Percentiles rank a stretch among this genome's conserved stretches.
phyloP scores from a whole-genome alignment of 2,113 vertebrate species.

The Hyaena hyaena region DNA sequence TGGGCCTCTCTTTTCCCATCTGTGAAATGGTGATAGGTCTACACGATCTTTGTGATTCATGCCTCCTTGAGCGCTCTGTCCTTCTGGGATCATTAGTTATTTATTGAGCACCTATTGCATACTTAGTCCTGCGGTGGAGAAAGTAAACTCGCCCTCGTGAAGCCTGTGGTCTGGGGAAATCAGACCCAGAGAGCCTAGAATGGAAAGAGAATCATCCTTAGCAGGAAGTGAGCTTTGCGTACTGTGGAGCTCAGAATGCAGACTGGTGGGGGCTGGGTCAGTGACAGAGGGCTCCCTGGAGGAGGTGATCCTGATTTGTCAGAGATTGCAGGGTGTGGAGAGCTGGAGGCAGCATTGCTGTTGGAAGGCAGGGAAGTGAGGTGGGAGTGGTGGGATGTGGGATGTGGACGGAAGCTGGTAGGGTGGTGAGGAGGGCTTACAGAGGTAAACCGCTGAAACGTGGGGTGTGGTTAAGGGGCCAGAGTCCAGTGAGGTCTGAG shows the following conservation, averaged over 20 bases:
- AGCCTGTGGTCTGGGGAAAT: neutral
- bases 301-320: neutral
- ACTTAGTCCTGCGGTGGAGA: neutral
- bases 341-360: neutral
- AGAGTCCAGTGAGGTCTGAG: neutral
- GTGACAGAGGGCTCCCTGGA: neutral
- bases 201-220: neutral
- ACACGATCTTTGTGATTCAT: neutral
- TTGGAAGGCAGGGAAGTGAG: neutral
- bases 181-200: neutral
- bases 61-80: neutral
- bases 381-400: neutral
- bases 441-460: fast-evolving
- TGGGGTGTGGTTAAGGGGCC: neutral
- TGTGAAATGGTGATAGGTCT: neutral
- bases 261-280: no score
- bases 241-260: neutral
- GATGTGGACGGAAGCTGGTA: neutral
- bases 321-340: neutral
- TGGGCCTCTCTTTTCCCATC: neutral
- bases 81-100: neutral
- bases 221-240: neutral
- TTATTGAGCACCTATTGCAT: neutral
- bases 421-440: neutral
- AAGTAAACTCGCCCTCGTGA: neutral